Conservation (phyloP, 2,888 invertebrate species). For the Venusia cambrica region DNA sequence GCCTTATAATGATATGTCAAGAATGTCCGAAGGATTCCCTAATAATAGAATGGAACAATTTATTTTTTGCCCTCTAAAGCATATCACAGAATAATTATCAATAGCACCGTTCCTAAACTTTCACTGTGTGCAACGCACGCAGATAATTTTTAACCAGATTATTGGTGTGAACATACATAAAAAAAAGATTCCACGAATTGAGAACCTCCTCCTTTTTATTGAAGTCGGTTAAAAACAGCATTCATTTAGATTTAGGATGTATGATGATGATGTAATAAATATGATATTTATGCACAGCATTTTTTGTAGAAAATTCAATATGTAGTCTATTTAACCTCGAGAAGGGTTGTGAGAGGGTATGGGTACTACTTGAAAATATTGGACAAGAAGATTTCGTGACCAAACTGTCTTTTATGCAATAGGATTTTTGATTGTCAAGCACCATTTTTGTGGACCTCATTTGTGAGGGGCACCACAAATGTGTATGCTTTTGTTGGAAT, state of each 20-base stretch:
- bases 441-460: constrained; percentile 6
- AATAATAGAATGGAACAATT: constrained; percentile 52
- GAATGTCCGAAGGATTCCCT: constrained; percentile 40
- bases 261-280: too few species aligned
- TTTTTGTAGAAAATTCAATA: too few species aligned
- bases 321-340: too few species aligned
- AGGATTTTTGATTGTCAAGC: constrained; percentile 8
- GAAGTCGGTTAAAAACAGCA: too few species aligned
- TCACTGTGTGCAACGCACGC: too few species aligned
- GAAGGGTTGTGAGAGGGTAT: constrained; percentile 18
- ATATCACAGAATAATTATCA: constrained; percentile 19
- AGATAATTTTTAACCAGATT: not conserved
- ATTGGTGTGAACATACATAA: too few species aligned
- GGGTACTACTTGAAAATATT: constrained; percentile 19
- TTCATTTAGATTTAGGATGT: too few species aligned
- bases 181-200: too few species aligned
- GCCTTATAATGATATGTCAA: constrained; percentile 46
- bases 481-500: too few species aligned
- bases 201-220: too few species aligned
- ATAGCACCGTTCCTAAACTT: too few species aligned
- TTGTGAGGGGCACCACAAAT: not conserved
- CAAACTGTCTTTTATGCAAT: constrained; percentile 17
- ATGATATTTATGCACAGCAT: too few species aligned
- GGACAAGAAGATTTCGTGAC: constrained; percentile 13
- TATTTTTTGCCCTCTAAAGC: constrained; percentile 47